Evolutionary conservation across 2,113 vertebrate species (phyloP).

Genomic region (Amia ocellicauda): DNA sequence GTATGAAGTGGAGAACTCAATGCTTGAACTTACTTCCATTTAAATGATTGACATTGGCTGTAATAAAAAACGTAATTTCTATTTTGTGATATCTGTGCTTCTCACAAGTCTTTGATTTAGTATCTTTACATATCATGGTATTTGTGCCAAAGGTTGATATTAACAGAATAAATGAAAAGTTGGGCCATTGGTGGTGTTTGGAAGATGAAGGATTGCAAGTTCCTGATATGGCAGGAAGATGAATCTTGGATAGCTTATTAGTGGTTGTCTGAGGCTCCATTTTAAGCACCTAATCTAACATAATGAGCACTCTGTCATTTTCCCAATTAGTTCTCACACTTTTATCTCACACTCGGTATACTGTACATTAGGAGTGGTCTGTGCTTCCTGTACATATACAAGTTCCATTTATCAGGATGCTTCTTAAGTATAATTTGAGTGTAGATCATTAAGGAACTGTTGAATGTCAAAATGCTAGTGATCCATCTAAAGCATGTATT

Average conservation of each 20-base stretch:
- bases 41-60: too few relatives aligned
- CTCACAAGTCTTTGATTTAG: too few relatives aligned
- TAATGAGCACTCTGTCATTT: slow-evolving; percentile 70
- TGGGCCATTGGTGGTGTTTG: slow-evolving; percentile 67
- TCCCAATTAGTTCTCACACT: slow-evolving; percentile 63
- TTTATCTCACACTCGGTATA: slow-evolving; percentile 47
- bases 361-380: slow-evolving; percentile 44
- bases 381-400: slow-evolving; percentile 32
- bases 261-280: slow-evolving; percentile 67
- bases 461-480: slow-evolving; percentile 28
- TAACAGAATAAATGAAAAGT: too few relatives aligned
- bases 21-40: too few relatives aligned
- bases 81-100: too few relatives aligned
- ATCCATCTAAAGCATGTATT: slow-evolving; percentile 14
- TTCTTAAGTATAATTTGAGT: slow-evolving; percentile 30
- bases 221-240: slow-evolving; percentile 69
- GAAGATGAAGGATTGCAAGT: slow-evolving; percentile 72
- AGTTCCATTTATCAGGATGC: slow-evolving; percentile 28
- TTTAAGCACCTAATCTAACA: slow-evolving; percentile 69
- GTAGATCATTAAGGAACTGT: slow-evolving; percentile 12
- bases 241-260: slow-evolving; percentile 67
- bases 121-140: too few relatives aligned
- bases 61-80: too few relatives aligned
- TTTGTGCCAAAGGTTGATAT: too few relatives aligned
- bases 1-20: too few relatives aligned